A percentile compares a stretch with the other conserved stretches of the same genome.
phyloP scores from a whole-genome alignment of 2,797 vertebrate species.

The Sternarchorhynchus goeldii region DNA sequence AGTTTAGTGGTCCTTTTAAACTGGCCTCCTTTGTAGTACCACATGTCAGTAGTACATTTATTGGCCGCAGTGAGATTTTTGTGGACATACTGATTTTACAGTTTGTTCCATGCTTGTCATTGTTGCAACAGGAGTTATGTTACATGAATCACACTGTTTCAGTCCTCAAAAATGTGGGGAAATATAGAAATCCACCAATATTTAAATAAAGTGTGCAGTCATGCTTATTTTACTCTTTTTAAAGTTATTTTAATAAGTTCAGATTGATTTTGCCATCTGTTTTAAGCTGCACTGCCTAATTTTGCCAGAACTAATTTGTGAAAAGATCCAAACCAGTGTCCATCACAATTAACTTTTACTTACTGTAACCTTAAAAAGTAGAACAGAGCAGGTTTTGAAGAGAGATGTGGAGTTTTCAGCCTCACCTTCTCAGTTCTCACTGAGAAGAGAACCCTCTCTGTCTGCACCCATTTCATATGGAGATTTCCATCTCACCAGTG shows the following conservation, averaged over 20 bases:
- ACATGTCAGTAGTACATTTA: not conserved
- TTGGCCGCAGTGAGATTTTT: too few species aligned
- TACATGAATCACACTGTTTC: not conserved
- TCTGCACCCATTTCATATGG: conserved; percentile 29
- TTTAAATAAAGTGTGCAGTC: too few species aligned
- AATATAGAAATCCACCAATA: too few species aligned
- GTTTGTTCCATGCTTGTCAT: too few species aligned
- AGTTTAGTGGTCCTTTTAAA: not conserved
- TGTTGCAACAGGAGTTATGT: not conserved
- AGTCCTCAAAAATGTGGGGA: too few species aligned
- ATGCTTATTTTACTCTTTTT: too few species aligned
- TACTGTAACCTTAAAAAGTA: not conserved
- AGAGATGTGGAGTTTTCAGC: conserved; percentile 6
- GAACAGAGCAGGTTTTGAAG: conserved; percentile 17
- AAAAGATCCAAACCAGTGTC: not conserved
- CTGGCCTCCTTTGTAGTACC: not conserved
- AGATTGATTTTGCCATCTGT: not conserved
- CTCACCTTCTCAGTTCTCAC: conserved; percentile 30
- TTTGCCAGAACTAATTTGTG: not conserved
- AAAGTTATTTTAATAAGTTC: not conserved
- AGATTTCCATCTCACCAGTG: conserved; percentile 26
- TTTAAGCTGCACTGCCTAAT: not conserved
- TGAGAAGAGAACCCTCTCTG: conserved; percentile 21
- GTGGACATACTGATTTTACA: too few species aligned
- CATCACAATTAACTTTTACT: not conserved